Evolutionary conservation across 2,113 vertebrate genomes (phyloP), one percentile per base, ranked within the genome.

Genomic region (Sterrhoptilus dennistouni): DNA sequence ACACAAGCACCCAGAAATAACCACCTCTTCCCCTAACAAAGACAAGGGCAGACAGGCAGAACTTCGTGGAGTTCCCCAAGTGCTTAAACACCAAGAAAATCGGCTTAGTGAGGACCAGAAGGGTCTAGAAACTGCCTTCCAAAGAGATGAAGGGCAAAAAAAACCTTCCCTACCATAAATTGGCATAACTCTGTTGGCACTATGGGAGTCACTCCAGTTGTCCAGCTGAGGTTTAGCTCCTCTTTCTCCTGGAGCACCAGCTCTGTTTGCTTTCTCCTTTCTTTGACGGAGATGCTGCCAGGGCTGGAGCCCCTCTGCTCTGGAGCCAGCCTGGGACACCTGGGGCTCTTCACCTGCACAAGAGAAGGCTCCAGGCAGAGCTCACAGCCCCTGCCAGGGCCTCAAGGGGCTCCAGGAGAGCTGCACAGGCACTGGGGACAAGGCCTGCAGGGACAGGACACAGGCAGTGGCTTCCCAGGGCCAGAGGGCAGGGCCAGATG

Each of bases 21-120:
- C 27, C 16, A 29, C 24, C 15, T 45, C 44, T 65, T 88, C 28
- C 25, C 44, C 49, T 69, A 19, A 50, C 2, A 44, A 52, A 36
- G 44, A 18, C 1, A 6, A 38, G 13, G 44, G 20, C 44, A 56
- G 52, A 15, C 14, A 56, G 35, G 29, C 33, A 92, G 12, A 20
- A 20, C 5, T 4, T 49, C 0, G 0, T 27, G 27, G 50, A 40
- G 15, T 9, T 61, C 36, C 13, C n/a, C 24, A 56, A 4, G 23
- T 28, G 15, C 11, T 18, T 63, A 15, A 28, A 13, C 27, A 72
- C 36, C 19, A 14, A 36, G 25, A 53, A n/a, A 85, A 75, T 35
- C 14, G 9, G 16, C 7, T 70, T 45, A 45, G 27, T 23, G 49
- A 16, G 15, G 27, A 40, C 20, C 8, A 69, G 21, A 3, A 75